Evolutionary conservation across 2,888 invertebrate genomes (phyloP).

Genomic region (Macrophya annulata): DNA sequence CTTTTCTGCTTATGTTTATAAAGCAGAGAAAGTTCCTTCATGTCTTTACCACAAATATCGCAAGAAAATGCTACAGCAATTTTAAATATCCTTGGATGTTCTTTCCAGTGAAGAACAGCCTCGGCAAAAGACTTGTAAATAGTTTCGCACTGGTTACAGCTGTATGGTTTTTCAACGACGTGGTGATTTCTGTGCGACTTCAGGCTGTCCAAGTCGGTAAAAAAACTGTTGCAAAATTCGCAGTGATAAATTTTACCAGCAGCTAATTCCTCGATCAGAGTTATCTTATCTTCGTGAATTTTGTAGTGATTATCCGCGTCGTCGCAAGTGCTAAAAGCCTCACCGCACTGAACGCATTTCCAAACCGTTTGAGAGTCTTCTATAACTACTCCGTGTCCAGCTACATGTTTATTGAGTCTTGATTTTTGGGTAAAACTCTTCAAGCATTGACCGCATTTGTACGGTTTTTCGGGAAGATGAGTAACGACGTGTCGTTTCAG

Average conservation of each 20-base stretch:
- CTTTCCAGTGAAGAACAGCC: conserved; percentile 83
- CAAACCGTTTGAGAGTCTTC: conserved; percentile 69
- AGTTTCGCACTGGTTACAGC: conserved; percentile 79
- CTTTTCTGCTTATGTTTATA: conserved; percentile 83
- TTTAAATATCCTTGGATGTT: conserved; percentile 80
- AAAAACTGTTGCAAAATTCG: conserved; percentile 84
- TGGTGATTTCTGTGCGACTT: conserved; percentile 79
- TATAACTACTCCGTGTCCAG: conserved; percentile 67
- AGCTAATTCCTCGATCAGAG: conserved; percentile 66
- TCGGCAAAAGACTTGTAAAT: conserved; percentile 81
- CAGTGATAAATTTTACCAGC: conserved; percentile 81
- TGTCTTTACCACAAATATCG: conserved; percentile 80
- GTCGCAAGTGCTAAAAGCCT: conserved; percentile 65
- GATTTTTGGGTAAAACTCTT: conserved; percentile 74
- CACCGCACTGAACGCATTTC: conserved; percentile 71
- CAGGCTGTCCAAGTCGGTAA: conserved; percentile 81
- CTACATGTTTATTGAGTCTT: conserved; percentile 70
- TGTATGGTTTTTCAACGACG: conserved; percentile 79
- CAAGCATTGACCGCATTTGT: conserved; percentile 70
- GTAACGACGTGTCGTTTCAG: conserved; percentile 72
- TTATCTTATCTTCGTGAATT: conserved; percentile 65
- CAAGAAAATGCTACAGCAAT: conserved; percentile 79
- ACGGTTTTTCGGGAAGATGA: conserved; percentile 72
- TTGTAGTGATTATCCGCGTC: conserved; percentile 67
- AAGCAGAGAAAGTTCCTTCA: conserved; percentile 81